phyloP scores from a whole-genome alignment of 2,113 vertebrate genomes.

The Equus przewalskii region DNA sequence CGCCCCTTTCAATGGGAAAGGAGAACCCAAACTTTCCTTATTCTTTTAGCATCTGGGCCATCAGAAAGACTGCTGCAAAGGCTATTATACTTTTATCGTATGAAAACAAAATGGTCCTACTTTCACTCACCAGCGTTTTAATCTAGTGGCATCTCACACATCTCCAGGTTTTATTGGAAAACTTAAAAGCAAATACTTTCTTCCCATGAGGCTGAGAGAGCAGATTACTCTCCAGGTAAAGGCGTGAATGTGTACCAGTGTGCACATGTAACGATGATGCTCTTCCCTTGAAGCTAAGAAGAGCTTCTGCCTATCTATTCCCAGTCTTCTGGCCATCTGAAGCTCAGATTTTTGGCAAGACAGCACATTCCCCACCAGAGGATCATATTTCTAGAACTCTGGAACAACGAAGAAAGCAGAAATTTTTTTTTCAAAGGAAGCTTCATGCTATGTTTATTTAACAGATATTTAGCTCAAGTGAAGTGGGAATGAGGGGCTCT shows the following conservation, averaged over 20 bases:
- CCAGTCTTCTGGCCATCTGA: neutral
- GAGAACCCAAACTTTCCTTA: neutral
- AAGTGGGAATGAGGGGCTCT: neutral
- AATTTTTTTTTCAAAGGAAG: conserved; percentile 24
- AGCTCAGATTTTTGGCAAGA: conserved; percentile 25
- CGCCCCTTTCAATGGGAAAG: neutral
- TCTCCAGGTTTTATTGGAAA: neutral
- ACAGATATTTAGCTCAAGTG: conserved; percentile 14
- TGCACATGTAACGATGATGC: neutral
- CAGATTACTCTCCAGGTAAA: neutral
- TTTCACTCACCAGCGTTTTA: neutral
- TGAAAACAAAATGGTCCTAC: neutral
- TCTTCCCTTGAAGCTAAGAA: neutral
- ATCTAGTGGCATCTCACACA: neutral
- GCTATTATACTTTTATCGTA: neutral
- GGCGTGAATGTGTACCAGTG: neutral
- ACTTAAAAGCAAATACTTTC: neutral
- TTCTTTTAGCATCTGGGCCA: neutral
- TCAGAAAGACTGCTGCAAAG: neutral
- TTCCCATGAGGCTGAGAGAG: neutral
- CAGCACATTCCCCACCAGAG: conserved; percentile 11
- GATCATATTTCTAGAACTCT: conserved; percentile 64
- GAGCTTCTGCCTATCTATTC: neutral
- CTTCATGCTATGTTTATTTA: conserved; percentile 51
- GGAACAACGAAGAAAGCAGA: conserved; percentile 24